Conservation (phyloP, 2,797 vertebrate genomes). For the Acanthis flammea region DNA sequence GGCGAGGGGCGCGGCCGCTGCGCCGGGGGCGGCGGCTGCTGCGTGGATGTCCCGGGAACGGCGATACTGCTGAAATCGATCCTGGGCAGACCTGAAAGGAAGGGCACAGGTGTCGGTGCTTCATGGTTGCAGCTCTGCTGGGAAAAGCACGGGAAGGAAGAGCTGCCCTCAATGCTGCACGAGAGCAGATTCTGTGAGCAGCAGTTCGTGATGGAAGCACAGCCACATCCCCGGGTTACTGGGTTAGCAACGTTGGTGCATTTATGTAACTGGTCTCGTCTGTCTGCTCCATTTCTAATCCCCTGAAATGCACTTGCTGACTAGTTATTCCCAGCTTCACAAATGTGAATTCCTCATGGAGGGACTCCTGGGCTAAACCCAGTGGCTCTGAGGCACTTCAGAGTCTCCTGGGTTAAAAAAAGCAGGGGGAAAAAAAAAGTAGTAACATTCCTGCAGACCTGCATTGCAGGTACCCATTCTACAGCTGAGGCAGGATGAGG, state of each 20-base stretch:
- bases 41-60: conserved; percentile 86
- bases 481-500: background rate
- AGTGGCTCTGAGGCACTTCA: background rate
- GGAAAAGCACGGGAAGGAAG: accelerated
- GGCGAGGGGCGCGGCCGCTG: conserved; percentile 63
- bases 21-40: background rate
- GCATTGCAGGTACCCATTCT: conserved; percentile 41
- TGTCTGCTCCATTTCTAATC: background rate
- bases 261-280: background rate
- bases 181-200: accelerated
- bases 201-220: accelerated
- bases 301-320: background rate
- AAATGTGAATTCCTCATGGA: accelerated
- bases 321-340: background rate
- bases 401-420: background rate
- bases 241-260: background rate
- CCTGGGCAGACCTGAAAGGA: conserved; percentile 83
- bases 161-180: background rate
- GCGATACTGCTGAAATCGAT: conserved; percentile 97
- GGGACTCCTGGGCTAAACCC: background rate
- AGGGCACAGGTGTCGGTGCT: accelerated
- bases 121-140: background rate
- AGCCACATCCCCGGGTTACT: background rate
- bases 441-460: background rate
- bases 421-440: background rate